Percentiles rank a stretch among this genome's conserved stretches.
Evolutionary conservation across 2,797 vertebrate genomes (phyloP).

Genomic region (Fringilla coelebs): DNA sequence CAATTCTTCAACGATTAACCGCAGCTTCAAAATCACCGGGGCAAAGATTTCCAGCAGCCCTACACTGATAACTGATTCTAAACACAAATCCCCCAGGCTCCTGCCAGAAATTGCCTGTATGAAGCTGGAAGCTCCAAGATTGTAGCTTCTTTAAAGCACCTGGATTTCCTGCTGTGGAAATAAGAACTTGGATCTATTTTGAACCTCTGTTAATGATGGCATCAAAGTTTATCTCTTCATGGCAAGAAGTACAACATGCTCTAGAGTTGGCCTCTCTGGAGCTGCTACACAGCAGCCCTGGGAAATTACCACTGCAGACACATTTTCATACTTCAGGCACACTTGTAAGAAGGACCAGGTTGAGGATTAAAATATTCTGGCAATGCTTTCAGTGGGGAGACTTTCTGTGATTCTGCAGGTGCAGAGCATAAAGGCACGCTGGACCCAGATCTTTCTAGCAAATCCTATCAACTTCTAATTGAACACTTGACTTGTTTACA

Average conservation of each 20-base stretch:
- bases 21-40: not conserved
- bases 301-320: not conserved
- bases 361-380: not conserved
- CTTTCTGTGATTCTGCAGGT: not conserved
- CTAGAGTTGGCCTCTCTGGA: not conserved
- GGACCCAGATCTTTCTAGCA: not conserved
- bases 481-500: not conserved
- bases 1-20: not conserved
- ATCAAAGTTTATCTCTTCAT: not conserved
- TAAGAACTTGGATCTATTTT: not conserved
- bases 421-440: not conserved
- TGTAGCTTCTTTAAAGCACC: not conserved
- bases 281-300: not conserved
- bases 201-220: not conserved
- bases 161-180: not conserved
- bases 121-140: not conserved
- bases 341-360: not conserved
- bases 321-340: not conserved
- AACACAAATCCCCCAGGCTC: not conserved
- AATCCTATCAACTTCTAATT: not conserved
- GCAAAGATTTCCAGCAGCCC: not conserved
- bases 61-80: not conserved
- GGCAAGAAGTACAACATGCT: not conserved
- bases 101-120: not conserved
- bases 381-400: not conserved